phyloP scores from a whole-genome alignment of 2,888 invertebrate genomes.

The Papilio demoleus region DNA sequence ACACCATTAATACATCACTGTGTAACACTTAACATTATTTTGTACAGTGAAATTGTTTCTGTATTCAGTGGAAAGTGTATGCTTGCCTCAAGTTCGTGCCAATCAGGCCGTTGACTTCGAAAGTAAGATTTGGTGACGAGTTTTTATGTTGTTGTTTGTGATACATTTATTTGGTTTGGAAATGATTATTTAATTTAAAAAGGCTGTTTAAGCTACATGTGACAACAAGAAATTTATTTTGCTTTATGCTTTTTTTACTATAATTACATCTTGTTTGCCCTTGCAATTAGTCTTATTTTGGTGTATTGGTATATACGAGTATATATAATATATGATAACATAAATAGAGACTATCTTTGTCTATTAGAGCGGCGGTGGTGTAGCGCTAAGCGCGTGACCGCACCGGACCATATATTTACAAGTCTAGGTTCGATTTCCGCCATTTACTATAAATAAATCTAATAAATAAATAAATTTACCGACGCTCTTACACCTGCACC shows the following conservation, averaged over 20 bases:
- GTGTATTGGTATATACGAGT: no score
- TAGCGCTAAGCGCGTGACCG: no score
- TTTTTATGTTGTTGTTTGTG: conserved; percentile 42
- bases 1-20: neutral
- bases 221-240: neutral
- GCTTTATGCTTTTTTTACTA: neutral
- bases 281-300: neutral
- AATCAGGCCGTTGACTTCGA: conserved; percentile 13
- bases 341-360: no score
- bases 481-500: no score
- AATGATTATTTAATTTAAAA: neutral
- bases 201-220: neutral
- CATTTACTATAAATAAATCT: no score
- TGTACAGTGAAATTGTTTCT: conserved; percentile 21
- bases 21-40: neutral
- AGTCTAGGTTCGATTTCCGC: no score
- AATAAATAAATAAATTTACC: no score
- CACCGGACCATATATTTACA: no score
- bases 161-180: neutral
- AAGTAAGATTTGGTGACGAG: conserved; percentile 24
- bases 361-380: no score
- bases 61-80: conserved; percentile 24
- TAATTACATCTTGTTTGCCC: neutral
- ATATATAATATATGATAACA: no score
- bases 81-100: conserved; percentile 26